Evolutionary conservation across 2,797 vertebrate genomes (phyloP), one percentile per base, ranked within the genome.

Genomic region (Lacerta bilineata): DNA sequence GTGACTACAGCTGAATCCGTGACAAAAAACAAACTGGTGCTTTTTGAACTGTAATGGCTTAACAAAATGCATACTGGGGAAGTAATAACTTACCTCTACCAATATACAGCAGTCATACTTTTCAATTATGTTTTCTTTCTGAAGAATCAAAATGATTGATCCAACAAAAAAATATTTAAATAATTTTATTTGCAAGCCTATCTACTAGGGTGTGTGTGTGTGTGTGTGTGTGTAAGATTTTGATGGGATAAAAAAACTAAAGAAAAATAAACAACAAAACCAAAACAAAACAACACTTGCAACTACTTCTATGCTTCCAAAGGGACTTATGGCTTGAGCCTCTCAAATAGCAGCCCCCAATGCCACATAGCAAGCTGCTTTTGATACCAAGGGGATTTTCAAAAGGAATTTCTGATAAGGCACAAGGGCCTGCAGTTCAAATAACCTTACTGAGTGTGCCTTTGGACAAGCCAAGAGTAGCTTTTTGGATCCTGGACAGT

Each of bases 111-210:
- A 43, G 50, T 46, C 87, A 94, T 78, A 80, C 91, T 94, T 91
- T 96, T 88, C 90, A 92, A 87, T 75, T 85, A 93, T 92, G 82
- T 89, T 88, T 92, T 92, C 83, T 92, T 80, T 86, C 90, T 94
- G 78, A 90, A 95, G 85, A 90, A 86, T 93, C 71, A 93, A 72
- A 72, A 84, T 86, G 91, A 91, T 8, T 88, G 55, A 85, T 29
- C 86, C 79, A 93, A 91, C 72, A 93, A 66, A 74, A 74, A 90
- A 90, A 87, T 95, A 89, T 89, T 93, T 94, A 94, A 90, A 86
- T 20, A 96, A 91, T 71, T 74, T 85, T 93, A 39, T 69, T 89
- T 92, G 39, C 91, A 75, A 89, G 29, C 75, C 78, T 85, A 23
- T 81, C 25, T 82, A 76, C 85, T 90, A 78, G 86, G 94, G 93